Conservation (phyloP, 2,797 vertebrate genomes). For the Danio choprae region DNA sequence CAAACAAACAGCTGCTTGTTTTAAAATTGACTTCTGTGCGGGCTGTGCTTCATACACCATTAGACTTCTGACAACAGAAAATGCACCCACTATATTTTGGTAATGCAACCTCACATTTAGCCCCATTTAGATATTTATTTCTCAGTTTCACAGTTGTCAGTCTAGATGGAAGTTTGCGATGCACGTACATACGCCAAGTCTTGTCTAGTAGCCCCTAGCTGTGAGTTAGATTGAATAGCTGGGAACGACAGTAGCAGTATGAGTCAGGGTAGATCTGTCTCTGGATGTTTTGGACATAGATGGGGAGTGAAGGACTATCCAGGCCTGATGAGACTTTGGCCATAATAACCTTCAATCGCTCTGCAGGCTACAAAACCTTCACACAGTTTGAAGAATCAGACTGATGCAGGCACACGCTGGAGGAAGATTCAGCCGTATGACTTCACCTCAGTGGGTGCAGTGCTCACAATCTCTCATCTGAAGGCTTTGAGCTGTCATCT, state of each 20-base stretch:
- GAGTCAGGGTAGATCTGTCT: slow-evolving; percentile 18
- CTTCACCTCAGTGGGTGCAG: slow-evolving; percentile 43
- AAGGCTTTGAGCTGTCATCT: slow-evolving; percentile 34
- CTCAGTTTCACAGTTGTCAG: neutral
- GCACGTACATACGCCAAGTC: neutral
- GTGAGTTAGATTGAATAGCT: slow-evolving; percentile 2
- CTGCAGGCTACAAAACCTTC: slow-evolving; percentile 46
- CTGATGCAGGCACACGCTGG: slow-evolving; percentile 12
- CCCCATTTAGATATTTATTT: neutral
- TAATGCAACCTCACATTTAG: neutral
- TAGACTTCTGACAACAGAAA: neutral
- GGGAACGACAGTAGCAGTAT: neutral
- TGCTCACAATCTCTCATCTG: slow-evolving; percentile 41
- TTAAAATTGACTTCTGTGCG: neutral
- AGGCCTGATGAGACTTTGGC: slow-evolving; percentile 45
- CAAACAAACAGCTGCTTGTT: neutral
- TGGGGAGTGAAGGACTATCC: slow-evolving; percentile 5
- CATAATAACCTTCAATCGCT: slow-evolving; percentile 52
- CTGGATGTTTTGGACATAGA: slow-evolving; percentile 14
- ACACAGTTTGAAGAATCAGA: slow-evolving; percentile 16
- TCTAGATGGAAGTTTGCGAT: neutral
- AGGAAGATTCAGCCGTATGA: slow-evolving; percentile 20
- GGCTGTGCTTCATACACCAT: neutral
- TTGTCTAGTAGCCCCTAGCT: slow-evolving; percentile 15
- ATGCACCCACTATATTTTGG: no score